Conservation (phyloP, 2,113 vertebrate genomes). For the Columba janthina region DNA sequence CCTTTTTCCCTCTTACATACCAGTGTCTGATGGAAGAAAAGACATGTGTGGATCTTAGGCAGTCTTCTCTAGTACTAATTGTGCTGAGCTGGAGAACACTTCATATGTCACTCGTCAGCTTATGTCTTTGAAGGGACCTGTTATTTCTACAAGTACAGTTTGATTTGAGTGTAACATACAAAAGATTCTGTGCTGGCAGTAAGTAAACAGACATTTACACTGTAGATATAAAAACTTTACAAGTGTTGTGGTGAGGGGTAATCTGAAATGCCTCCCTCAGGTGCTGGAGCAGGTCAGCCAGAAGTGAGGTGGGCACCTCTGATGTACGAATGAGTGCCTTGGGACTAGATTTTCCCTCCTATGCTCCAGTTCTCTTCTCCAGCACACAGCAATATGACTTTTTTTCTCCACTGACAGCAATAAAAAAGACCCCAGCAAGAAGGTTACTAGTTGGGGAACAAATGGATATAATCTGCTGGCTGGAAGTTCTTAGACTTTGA, state of each 20-base stretch:
- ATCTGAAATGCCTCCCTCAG: background rate
- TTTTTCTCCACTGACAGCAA: background rate
- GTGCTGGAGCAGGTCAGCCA: background rate
- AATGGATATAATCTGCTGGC: background rate
- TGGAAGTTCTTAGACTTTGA: background rate
- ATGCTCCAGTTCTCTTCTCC: background rate
- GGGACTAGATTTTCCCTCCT: background rate
- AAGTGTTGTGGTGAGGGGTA: background rate
- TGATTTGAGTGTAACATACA: background rate
- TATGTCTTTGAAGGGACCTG: background rate
- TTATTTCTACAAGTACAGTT: background rate
- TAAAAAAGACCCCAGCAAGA: background rate
- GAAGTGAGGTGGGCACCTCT: background rate
- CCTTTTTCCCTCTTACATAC: background rate
- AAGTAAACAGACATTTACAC: background rate
- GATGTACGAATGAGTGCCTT: background rate
- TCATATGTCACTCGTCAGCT: background rate
- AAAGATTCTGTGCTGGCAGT: background rate
- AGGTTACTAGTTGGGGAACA: background rate
- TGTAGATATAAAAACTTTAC: background rate
- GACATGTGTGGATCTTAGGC: background rate
- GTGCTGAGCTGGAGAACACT: background rate
- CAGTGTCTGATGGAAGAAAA: background rate
- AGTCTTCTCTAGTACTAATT: background rate
- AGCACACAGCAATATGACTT: background rate